A percentile compares a stretch with the other conserved stretches of the same genome.
phyloP scores from a whole-genome alignment of 2,888 invertebrate genomes.

The Kryphioiulus occultus region DNA sequence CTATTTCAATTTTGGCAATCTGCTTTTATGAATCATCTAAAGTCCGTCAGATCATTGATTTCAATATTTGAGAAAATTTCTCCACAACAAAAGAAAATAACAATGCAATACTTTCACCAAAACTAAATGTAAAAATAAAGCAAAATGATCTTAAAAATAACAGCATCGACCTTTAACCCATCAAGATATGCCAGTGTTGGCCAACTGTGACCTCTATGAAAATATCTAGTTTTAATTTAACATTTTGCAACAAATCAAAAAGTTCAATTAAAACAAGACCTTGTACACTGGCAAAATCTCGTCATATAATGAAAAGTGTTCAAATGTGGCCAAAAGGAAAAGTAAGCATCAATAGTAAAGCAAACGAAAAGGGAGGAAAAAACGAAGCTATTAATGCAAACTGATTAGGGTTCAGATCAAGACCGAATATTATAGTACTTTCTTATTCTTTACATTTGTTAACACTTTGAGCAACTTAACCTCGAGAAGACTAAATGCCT shows the following conservation, averaged over 20 bases:
- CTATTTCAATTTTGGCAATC: neutral
- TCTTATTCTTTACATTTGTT: neutral
- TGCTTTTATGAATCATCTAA: neutral
- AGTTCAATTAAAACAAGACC: neutral
- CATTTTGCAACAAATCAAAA: neutral
- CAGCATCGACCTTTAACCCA: too few species aligned
- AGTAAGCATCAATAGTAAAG: neutral
- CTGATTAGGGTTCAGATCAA: conserved; percentile 8
- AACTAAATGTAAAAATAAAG: neutral
- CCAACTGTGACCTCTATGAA: too few species aligned
- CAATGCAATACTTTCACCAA: conserved; percentile 1
- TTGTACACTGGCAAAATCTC: neutral
- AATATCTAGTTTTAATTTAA: too few species aligned
- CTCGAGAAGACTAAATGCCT: neutral
- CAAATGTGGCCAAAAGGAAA: neutral
- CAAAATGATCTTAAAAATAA: neutral
- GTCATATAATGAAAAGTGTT: neutral
- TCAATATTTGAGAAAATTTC: neutral
- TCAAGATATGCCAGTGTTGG: too few species aligned
- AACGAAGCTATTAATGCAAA: neutral
- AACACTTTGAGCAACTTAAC: conserved; percentile 27
- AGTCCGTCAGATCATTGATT: neutral
- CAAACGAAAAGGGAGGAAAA: neutral
- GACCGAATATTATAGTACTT: neutral
- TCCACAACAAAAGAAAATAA: neutral